Evolutionary conservation across 2,113 vertebrate species (phyloP), one percentile per base, ranked within the genome.

Genomic region (Thunnus thynnus): DNA sequence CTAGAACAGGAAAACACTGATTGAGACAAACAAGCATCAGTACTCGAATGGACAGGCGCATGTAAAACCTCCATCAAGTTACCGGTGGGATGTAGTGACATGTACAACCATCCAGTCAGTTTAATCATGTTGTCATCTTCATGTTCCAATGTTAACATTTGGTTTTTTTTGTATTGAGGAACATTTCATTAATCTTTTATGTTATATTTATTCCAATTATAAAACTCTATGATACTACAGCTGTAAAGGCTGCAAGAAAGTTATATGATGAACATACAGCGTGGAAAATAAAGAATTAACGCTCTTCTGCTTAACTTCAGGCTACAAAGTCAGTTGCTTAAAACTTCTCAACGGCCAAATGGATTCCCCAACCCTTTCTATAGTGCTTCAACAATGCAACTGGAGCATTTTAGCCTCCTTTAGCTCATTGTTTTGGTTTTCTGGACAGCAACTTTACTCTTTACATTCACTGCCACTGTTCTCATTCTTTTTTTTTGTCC

Each of bases 1-100:
- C 72, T 1, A 52, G 64, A 87, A 76, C 25, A 30, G 78, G 62
- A 76, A 74, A 72, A 75, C 50, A 6, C 76, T 88, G 86, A 89
- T 85, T 80, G 60, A 90, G 86, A 88, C 76, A 79, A 83, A 89
- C 62, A 81, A 36, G 51, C 66, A 1, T 18, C 57, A 4, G 64
- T 3, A 0, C 36, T 1, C 0, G 3, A 78, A 30, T 1, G 13
- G 83, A 60, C 76, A 36, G 22, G 55, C 48, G 68, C 8, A 47
- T 0, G 48, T 22, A 3, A 20, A 41, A 10, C 52, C 66, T 76
- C 25, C 51, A 72, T 75, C 55, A 17, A 61, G 64, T 2, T 60
- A 5, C 48, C 13, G 55, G 13, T 30, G 66, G 52, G 20, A 32
- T 11, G 11, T 18, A 11, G 4, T 8, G 50, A 64, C 44, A 11